Base-by-base conservation (phyloP, 2,888 invertebrate genomes). In the Alviniconcha strummeri region DNA sequence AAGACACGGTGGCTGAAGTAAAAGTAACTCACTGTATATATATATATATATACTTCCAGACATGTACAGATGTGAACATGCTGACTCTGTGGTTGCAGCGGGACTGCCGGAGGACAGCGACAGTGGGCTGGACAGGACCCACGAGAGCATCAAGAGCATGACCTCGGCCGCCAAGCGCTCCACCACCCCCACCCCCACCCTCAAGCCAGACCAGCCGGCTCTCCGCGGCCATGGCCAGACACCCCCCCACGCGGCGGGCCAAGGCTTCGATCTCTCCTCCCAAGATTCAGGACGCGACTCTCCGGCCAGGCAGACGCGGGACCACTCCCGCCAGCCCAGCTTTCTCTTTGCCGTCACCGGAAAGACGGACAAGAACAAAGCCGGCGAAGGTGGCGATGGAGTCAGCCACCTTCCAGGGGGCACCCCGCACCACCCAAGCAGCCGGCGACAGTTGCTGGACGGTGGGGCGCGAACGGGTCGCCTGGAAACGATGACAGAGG, bases 281-380 rank as follows among this genome's bases (percentile, higher is more conserved):
- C 74, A 78, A 57, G 85, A 83, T 8, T 76, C 80, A 36, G 77
- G 81, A 13, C 69, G 83, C 57, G 79, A 86, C 81, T 86, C 85
- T 4, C 82, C 85, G 13, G 82, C 55, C 54, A 86, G 69, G 72
- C 83, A 19, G 81, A 81, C 72, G n/a, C 76, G 82, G 13, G 87
- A 90, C 36, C 92, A 93, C 85, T 84, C 88, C 52, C 86, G 93
- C 9, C 92, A 93, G 87, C 89, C 91, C 7, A 92, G 92, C 84
- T 93, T 92, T 85, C 88, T 93, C 72, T 87, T 88, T 11, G 93
- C 93, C n/a, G 89, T 93, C 80, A 88, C 90, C 0, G 86, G 86
- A 5, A 89, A 88, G 74, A 86, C 85, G 64, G 88, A 88, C 54
- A 82, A 77, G 36, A 77, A 69, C 57, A 80, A 17, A 75, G 78